Percentiles rank a stretch among this genome's conserved stretches.
Conservation (phyloP, 2,113 vertebrate genomes). For the Cathartes aura region DNA sequence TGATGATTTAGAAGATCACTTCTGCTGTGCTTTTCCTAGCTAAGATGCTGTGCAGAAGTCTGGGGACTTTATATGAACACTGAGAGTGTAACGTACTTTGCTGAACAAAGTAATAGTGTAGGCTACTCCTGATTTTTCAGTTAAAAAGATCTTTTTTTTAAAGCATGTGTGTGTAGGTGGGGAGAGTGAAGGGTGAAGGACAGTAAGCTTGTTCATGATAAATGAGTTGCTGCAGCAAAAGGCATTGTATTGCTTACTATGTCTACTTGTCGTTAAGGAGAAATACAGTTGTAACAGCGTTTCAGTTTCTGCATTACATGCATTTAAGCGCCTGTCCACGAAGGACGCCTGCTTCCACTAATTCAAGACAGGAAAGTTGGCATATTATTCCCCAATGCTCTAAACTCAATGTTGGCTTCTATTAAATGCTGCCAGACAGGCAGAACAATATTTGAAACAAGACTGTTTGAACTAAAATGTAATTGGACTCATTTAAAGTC, state of each 20-base stretch:
- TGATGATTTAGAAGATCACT: not conserved
- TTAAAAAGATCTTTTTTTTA: not conserved
- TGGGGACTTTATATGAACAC: not conserved
- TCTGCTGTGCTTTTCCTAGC: not conserved
- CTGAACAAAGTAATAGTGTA: not conserved
- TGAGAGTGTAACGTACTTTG: not conserved
- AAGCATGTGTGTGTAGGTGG: fast-evolving
- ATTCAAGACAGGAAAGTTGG: slow-evolving; percentile 52
- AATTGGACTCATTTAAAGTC: slow-evolving; percentile 63
- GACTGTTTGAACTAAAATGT: slow-evolving; percentile 66
- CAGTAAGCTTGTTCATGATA: slow-evolving; percentile 56
- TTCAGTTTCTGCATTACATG: slow-evolving; percentile 69
- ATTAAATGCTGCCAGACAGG: slow-evolving; percentile 58
- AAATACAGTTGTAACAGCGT: slow-evolving; percentile 61
- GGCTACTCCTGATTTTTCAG: not conserved
- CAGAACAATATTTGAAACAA: slow-evolving; percentile 70
- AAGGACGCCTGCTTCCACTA: slow-evolving; percentile 15
- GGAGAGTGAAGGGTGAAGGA: slow-evolving; percentile 18
- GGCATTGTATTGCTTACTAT: slow-evolving; percentile 14
- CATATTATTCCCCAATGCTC: slow-evolving; percentile 61
- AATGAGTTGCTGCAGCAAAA: slow-evolving; percentile 55
- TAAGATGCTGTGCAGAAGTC: not conserved
- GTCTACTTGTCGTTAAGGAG: slow-evolving; percentile 44
- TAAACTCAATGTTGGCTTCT: slow-evolving; percentile 50
- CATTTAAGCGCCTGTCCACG: slow-evolving; percentile 58